Evolutionary conservation across 2,888 invertebrate species (phyloP), one percentile per base, ranked within the genome.

Genomic region (Anthophora plumipes): DNA sequence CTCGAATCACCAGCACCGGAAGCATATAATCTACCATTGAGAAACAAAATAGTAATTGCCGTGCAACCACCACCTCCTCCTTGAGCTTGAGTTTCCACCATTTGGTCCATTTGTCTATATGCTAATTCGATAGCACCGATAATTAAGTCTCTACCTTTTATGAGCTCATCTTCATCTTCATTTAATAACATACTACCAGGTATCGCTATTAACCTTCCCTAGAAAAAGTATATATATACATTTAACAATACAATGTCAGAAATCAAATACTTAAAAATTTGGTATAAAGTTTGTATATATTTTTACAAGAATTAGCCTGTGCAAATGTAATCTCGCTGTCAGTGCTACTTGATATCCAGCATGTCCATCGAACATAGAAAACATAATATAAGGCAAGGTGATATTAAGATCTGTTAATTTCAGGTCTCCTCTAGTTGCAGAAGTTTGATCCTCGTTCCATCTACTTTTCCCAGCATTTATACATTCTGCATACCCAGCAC

Each of bases 331-430:
- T 31, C 97, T 95, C 55, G 97, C 96, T 82, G 97, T 96, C 31
- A 97, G 93, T 2, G 97, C 96, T 54, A 97, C 97, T 59, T 96
- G 96, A 88, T 96, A 95, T 1, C 97, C 97, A 37, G 97, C 97
- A 94, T 98, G 98, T 0, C 98, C 98, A 94, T 98, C 98, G 93
- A 97, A 98, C 86, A 97, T 94, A 22, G 96, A 97, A 94, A 97
- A 97, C 93, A 97, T 97, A 46, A 95, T 94, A 88, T 96, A 96
- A 1, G 96, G 96, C 84, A 97, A 92, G 50, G 92, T 91, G 50
- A 90, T 85, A 79, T 92, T 91, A 67, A 85, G 80, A 71, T 91
- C 90, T 17, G 88, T 68, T 79, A 92, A 77, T 77, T 91, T 91
- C 52, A 92, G 86, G 55, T 93, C 91, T 43, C 93, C 93, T 60